Evolutionary conservation across 2,888 invertebrate genomes (phyloP).

Genomic region (Aethes cnicana): DNA sequence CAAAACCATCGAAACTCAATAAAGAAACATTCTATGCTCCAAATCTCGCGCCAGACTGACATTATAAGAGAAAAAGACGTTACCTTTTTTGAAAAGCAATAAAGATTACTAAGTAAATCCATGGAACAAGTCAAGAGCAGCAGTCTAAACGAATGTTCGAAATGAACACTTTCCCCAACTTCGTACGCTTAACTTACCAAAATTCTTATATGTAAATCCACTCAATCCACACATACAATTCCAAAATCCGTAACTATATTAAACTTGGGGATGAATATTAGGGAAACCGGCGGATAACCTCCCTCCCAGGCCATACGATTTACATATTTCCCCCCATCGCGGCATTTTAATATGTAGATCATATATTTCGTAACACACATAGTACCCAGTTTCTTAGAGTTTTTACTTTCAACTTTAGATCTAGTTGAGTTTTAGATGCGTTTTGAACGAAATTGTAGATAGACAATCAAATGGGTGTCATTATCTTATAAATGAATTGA

Average conservation of each 20-base stretch:
- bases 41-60: too few relatives aligned
- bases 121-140: not conserved
- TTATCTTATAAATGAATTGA: too few relatives aligned
- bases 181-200: conserved; percentile 16
- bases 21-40: not conserved
- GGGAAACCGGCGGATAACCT: conserved; percentile 27
- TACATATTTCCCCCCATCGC: conserved; percentile 27
- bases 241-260: conserved; percentile 31
- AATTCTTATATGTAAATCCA: conserved; percentile 27
- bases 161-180: conserved; percentile 11
- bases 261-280: conserved; percentile 30
- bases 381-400: conserved; percentile 29
- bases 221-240: conserved; percentile 32
- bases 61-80: too few relatives aligned
- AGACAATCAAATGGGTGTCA: too few relatives aligned
- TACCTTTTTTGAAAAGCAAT: conserved; percentile 2
- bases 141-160: conserved; percentile 4
- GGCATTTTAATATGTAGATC: conserved; percentile 31
- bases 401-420: conserved; percentile 24
- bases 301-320: conserved; percentile 25
- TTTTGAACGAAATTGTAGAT: too few relatives aligned
- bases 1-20: too few relatives aligned
- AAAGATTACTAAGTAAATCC: conserved; percentile 22
- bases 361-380: conserved; percentile 31
- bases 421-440: conserved; percentile 1